These are phyloP conservation scores for Crax fasciolata DNA, from an alignment of 2,797 vertebrate genomes.

Conservation along the genomic window DNA sequence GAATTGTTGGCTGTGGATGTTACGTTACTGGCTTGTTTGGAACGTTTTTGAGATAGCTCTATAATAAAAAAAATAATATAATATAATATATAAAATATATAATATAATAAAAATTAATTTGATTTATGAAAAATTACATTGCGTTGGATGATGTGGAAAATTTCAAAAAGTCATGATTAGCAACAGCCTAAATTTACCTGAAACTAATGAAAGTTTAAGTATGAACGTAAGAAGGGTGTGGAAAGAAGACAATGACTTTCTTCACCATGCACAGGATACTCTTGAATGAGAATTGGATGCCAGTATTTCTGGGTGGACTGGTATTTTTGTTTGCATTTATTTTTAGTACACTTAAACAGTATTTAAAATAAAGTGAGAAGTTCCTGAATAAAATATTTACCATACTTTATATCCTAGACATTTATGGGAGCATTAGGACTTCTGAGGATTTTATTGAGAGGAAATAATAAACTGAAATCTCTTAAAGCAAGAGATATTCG, in stretches of 20 bases:
- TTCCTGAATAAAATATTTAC: neutral
- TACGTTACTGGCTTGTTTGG: neutral
- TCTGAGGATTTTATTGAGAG: neutral
- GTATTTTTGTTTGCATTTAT: neutral
- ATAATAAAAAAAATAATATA: neutral
- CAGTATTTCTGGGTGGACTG: neutral
- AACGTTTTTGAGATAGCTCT: neutral
- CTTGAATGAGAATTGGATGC: neutral
- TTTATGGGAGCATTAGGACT: neutral
- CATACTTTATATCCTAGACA: neutral
- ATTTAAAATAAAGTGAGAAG: neutral
- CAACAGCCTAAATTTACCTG: neutral
- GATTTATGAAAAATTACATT: neutral
- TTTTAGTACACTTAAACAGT: neutral
- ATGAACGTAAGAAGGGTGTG: neutral
- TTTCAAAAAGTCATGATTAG: neutral
- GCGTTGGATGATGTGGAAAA: neutral
- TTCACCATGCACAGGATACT: neutral
- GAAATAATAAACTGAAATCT: neutral
- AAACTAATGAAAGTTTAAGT: neutral
- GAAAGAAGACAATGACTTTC: neutral
- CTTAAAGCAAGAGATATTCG: neutral
- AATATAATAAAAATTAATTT: neutral
- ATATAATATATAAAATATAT: no score
- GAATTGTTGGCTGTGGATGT: neutral